Base-by-base conservation (phyloP, 2,113 vertebrate genomes). In the Phodopus roborovskii region DNA sequence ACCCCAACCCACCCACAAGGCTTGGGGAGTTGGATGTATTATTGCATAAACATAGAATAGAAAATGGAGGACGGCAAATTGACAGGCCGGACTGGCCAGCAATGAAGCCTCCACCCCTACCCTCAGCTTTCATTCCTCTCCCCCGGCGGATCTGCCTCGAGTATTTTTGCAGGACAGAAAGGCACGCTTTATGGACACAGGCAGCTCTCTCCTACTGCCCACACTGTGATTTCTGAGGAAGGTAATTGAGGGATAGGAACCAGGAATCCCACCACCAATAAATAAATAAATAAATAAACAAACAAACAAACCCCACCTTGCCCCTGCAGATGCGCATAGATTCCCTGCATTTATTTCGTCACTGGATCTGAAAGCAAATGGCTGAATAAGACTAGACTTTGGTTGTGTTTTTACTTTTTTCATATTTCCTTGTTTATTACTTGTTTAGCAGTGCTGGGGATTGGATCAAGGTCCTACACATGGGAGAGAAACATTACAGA, bases 151-250 rank as follows among this genome's bases (percentile, higher is more conserved):
- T 60, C 74, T 66, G 73, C 53, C n/a, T 5, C 78, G 17, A 42
- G 60, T 71, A 36, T 81, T 42, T 56, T 86, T 45, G 7, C 71
- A 77, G 66, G 92, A 77, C 84, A 90, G 93, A 91, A 93, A 66
- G 48, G 11, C 77, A 58, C 0, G 39, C 26, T 17, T 7, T 16
- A 60, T 68, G 82, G 36, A 28, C 22, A 19, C 12, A 19, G 7
- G 39, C 28, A 28, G 7, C n/a, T 45, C 79, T 30, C 79, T 0
- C 0, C 39, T 33, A 70, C 50, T 6, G 50, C 26, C 71, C 30
- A 74, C 1, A 1, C 62, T 73, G 70, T 36, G 75, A 50, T 75
- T 30, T 87, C n/a, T 81, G 84, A 39, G 56, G 92, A 92, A 77
- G 68, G 62, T 42, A 53, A n/a, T n/a, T 26, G 22, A 56, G 53